Evolutionary conservation across 2,797 vertebrate species (phyloP).

Genomic region (Gymnoscopelus microlampas): DNA sequence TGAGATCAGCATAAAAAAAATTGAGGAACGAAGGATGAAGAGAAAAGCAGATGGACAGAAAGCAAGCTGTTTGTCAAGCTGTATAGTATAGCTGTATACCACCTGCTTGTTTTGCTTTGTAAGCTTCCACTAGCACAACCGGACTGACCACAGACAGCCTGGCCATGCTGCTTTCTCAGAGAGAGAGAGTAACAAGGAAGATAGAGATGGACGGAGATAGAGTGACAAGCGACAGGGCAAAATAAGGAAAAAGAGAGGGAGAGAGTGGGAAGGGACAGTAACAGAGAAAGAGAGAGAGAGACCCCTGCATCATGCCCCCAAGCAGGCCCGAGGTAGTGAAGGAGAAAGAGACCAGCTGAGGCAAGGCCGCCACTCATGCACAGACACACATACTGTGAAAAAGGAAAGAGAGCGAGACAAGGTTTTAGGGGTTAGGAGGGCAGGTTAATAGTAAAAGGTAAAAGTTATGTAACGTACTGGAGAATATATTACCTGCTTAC

Average conservation of each 20-base stretch:
- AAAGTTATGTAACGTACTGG: background rate
- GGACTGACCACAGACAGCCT: slow-evolving; percentile 24
- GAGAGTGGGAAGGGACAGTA: background rate
- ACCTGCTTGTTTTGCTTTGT: slow-evolving; percentile 11
- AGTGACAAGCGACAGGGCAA: background rate
- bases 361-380: background rate
- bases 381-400: background rate
- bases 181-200: too few species aligned
- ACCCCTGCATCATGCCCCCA: background rate
- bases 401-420: too few species aligned
- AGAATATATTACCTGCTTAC: background rate
- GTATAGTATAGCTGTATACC: background rate
- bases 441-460: background rate
- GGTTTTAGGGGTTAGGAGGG: background rate
- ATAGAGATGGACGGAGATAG: too few species aligned
- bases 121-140: slow-evolving; percentile 12
- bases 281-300: background rate
- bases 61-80: background rate
- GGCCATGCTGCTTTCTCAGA: slow-evolving; percentile 10
- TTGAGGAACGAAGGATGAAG: too few species aligned
- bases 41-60: too few species aligned
- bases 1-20: too few species aligned
- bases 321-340: background rate
- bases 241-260: slow-evolving; percentile 1
- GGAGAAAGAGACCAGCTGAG: slow-evolving; percentile 1